A percentile compares a stretch with the other conserved stretches of the same genome.
Conservation (phyloP, 2,797 vertebrate species). For the Siniperca undulata region DNA sequence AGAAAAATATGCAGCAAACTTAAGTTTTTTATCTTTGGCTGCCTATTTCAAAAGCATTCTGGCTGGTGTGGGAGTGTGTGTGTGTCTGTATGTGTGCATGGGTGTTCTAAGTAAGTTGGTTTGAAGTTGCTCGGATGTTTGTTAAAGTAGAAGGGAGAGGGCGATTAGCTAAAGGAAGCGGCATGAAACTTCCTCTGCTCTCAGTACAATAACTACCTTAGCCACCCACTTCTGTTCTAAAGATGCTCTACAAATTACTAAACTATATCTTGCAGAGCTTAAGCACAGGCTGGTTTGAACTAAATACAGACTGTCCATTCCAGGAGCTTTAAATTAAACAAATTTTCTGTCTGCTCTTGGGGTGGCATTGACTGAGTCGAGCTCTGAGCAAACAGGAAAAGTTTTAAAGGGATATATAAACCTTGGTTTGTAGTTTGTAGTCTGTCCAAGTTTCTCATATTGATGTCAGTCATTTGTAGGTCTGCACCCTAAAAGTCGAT, state of each 20-base stretch:
- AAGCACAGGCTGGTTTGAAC: slow-evolving; percentile 45
- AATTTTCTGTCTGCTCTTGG: slow-evolving; percentile 59
- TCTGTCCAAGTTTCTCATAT: slow-evolving; percentile 27
- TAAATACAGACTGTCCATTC: slow-evolving; percentile 53
- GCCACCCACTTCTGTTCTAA: slow-evolving; percentile 38
- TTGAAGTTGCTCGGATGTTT: slow-evolving; percentile 23
- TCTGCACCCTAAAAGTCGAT: slow-evolving; percentile 34
- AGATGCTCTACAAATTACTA: slow-evolving; percentile 56
- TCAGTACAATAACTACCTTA: slow-evolving; percentile 49
- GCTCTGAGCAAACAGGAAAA: slow-evolving; percentile 42
- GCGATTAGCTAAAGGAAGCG: slow-evolving; percentile 32
- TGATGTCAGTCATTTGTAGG: slow-evolving; percentile 44
- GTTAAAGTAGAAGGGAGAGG: slow-evolving; percentile 36
- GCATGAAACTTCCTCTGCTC: slow-evolving; percentile 25
- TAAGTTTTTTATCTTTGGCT: slow-evolving; percentile 18
- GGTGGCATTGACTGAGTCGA: slow-evolving; percentile 55
- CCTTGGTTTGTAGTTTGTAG: slow-evolving; percentile 31
- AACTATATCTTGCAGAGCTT: slow-evolving; percentile 40
- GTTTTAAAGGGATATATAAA: slow-evolving; percentile 26
- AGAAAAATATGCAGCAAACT: slow-evolving; percentile 2
- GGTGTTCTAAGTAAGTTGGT: neutral
- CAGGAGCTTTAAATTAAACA: slow-evolving; percentile 42
- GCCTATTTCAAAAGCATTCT: slow-evolving; percentile 4
- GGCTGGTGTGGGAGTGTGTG: slow-evolving; percentile 8
- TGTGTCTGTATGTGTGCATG: neutral